Base-by-base conservation (phyloP, 2,797 vertebrate genomes). In the Lithobates pipiens region DNA sequence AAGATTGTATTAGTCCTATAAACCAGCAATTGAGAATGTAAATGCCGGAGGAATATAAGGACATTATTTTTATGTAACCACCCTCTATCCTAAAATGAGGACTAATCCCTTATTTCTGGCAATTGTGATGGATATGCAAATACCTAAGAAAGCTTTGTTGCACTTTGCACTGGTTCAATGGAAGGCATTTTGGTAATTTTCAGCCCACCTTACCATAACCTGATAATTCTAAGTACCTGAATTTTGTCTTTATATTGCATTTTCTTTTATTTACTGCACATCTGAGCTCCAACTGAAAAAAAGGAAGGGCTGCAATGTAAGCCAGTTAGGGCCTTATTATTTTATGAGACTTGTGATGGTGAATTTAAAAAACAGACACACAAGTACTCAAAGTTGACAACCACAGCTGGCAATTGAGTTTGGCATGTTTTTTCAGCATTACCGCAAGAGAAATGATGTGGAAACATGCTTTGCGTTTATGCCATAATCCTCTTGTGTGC, bases 351-450 rank as follows among this genome's bases (percentile, higher is more conserved):
- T 44, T 39, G 9, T 65, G 54, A 74, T 63, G 79, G 46, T 3
- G n/a, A 72, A 67, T 46, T 74, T 27, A 72, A 36, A 80, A 82
- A 82, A 67, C 65, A 67, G 65, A 67, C 65, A 67, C n/a, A 65
- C 10, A 29, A 29, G 25, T 9, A 27, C 25, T 25, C 65, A 27
- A 63, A 73, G 70, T 82, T 74, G 50, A 73, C 15, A 79, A 79
- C 70, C 39, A 27, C 36, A 74, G 80, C 70, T 73, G 70, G 70
- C 69, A 82, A 82, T 82, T 82, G 80, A 82, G 70, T 82, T 82
- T 82, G 80, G 50, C 80, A 82, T 82, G 80, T 82, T 82, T 82
- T 82, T 65, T 69, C 70, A 82, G 80, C 70, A 73, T 54, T 82
- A 82, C 80, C 46, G n/a, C 80, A 74, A 82, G 70, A 74, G 80